phyloP scores from a whole-genome alignment of 2,113 vertebrate genomes.

The Percina caprodes region DNA sequence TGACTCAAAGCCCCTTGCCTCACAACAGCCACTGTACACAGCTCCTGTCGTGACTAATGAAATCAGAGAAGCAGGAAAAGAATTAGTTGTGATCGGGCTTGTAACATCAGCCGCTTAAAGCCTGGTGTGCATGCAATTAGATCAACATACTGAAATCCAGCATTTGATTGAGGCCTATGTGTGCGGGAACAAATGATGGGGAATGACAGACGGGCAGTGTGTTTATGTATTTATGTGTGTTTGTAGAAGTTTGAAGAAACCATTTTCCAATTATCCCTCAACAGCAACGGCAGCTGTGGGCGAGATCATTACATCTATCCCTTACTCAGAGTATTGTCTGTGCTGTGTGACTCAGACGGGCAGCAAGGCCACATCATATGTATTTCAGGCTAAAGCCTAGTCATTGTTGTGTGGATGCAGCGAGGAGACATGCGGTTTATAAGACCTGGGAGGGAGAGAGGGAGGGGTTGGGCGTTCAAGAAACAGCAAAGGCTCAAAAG shows the following conservation, averaged over 20 bases:
- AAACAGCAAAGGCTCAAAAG: conserved; percentile 37
- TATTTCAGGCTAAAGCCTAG: conserved; percentile 42
- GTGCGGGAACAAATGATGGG: background rate
- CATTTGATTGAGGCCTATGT: conserved; percentile 1
- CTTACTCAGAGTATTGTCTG: conserved; percentile 38
- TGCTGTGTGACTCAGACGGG: conserved; percentile 58
- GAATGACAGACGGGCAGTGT: background rate
- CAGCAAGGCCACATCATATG: conserved; percentile 43
- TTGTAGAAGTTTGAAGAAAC: conserved; percentile 47
- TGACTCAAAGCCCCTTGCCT: conserved; percentile 41
- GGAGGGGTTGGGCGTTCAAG: background rate
- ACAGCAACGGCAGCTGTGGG: conserved; percentile 28
- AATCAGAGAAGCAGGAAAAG: conserved; percentile 68
- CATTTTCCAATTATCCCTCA: conserved; percentile 46
- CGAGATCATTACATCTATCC: conserved; percentile 30
- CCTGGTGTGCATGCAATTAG: conserved; percentile 60
- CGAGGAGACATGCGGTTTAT: conserved; percentile 33
- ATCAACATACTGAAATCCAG: conserved; percentile 60
- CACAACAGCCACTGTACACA: conserved; percentile 29
- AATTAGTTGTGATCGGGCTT: conserved; percentile 66
- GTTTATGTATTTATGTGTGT: conserved; percentile 40
- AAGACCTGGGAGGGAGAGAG: background rate
- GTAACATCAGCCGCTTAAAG: conserved; percentile 56
- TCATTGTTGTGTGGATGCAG: conserved; percentile 58
- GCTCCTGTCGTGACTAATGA: conserved; percentile 58